These are phyloP conservation scores for Smittia aterrima DNA, from an alignment of 2,888 invertebrate species.

Conservation along the genomic window DNA sequence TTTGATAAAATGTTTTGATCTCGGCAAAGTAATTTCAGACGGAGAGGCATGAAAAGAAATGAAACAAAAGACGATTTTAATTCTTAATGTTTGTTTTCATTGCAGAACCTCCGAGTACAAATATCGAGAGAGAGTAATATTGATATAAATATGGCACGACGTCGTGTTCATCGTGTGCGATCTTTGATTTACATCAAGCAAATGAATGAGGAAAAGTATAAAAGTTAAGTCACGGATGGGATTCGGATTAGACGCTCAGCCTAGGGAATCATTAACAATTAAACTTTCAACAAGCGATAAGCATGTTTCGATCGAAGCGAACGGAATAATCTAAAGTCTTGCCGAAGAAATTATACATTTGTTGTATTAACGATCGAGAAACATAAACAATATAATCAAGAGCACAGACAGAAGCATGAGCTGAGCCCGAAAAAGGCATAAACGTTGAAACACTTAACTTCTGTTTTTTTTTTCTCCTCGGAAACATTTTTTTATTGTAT, in stretches of 20 bases:
- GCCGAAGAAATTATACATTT: too few relatives aligned
- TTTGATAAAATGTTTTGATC: slow-evolving; percentile 21
- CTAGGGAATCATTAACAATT: slow-evolving; percentile 31
- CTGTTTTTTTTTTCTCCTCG: neutral
- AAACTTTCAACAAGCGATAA: slow-evolving; percentile 31
- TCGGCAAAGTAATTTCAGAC: neutral
- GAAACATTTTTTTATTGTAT: neutral
- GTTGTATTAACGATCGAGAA: neutral
- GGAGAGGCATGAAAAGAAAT: slow-evolving; percentile 7
- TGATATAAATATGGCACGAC: slow-evolving; percentile 34
- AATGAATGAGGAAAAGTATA: neutral
- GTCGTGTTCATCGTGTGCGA: slow-evolving; percentile 34
- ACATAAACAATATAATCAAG: neutral
- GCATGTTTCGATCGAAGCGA: neutral
- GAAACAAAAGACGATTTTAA: neutral
- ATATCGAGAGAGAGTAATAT: neutral
- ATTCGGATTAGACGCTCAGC: too few relatives aligned
- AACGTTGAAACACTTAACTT: neutral
- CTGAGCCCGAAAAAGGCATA: neutral
- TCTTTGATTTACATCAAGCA: slow-evolving; percentile 16
- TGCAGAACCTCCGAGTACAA: neutral
- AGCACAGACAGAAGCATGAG: neutral
- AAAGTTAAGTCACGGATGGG: too few relatives aligned
- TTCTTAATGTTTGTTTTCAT: neutral
- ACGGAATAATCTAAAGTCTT: too few relatives aligned